Conservation (phyloP, 2,888 invertebrate species). For the Eledona agricola region DNA sequence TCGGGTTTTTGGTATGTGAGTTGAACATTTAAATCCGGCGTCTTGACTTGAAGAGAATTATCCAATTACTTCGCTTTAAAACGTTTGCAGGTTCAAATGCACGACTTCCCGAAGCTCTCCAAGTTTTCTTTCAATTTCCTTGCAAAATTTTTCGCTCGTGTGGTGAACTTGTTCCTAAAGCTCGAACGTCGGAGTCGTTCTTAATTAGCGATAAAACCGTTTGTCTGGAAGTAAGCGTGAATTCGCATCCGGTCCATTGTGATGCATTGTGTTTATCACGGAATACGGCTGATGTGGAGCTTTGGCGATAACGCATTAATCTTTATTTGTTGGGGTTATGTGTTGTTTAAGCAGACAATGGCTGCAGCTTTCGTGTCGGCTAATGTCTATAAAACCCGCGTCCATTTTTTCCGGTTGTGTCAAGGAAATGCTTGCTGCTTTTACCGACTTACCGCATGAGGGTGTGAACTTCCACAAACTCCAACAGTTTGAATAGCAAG, state of each 20-base stretch:
- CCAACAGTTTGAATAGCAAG: slow-evolving; percentile 2
- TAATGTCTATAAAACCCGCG: slow-evolving; percentile 24
- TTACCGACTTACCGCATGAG: too few species aligned
- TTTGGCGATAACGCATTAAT: slow-evolving; percentile 42
- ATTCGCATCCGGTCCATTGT: slow-evolving; percentile 33
- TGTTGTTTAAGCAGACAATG: slow-evolving; percentile 28
- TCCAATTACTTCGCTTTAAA: slow-evolving; percentile 5
- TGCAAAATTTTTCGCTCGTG: too few species aligned
- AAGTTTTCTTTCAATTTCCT: slow-evolving; percentile 1
- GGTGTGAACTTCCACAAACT: slow-evolving; percentile 5
- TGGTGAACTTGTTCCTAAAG: too few species aligned
- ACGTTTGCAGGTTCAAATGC: background rate
- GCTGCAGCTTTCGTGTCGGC: slow-evolving; percentile 20
- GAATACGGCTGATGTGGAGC: slow-evolving; percentile 39
- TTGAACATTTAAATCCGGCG: slow-evolving; percentile 13
- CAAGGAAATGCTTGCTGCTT: too few species aligned
- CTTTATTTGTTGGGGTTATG: slow-evolving; percentile 39
- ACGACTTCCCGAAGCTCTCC: background rate
- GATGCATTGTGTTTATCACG: slow-evolving; percentile 39
- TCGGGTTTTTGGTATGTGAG: slow-evolving; percentile 8
- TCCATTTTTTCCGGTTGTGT: slow-evolving; percentile 4
- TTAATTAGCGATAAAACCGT: slow-evolving; percentile 35
- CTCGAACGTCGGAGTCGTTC: slow-evolving; percentile 21
- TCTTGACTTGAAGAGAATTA: slow-evolving; percentile 13
- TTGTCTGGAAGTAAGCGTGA: slow-evolving; percentile 29